Percentiles rank a stretch among this genome's conserved stretches.
Evolutionary conservation across 2,113 vertebrate species (phyloP).

Genomic region (Mastomys coucha): DNA sequence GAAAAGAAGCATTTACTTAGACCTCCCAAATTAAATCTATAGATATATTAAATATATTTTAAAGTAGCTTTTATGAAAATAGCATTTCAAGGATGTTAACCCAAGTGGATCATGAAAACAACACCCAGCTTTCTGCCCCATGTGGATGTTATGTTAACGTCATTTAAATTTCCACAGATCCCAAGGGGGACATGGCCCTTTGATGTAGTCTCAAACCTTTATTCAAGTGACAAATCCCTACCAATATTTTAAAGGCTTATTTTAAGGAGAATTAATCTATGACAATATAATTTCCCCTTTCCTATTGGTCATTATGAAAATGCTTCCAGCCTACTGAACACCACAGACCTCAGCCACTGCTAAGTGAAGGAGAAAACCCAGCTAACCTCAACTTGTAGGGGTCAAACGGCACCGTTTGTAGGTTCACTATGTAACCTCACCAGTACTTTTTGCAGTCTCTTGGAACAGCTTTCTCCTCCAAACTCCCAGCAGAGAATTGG

Average conservation of each 20-base stretch:
- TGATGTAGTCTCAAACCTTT: constrained; percentile 72
- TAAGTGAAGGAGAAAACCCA: background rate
- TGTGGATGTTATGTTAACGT: constrained; percentile 9
- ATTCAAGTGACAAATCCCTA: constrained; percentile 73
- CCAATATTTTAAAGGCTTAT: constrained; percentile 67
- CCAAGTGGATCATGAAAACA: background rate
- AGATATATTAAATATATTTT: background rate
- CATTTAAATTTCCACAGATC: constrained; percentile 67
- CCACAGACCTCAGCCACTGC: background rate
- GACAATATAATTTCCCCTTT: constrained; percentile 69
- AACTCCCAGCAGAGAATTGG: constrained; percentile 8
- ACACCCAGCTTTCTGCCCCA: background rate
- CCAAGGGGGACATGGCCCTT: constrained; percentile 54
- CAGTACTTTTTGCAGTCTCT: background rate
- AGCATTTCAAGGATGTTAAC: background rate
- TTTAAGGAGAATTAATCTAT: constrained; percentile 67
- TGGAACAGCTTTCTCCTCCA: fast-evolving
- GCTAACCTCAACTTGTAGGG: background rate
- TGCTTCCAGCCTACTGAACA: background rate
- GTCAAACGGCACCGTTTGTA: background rate
- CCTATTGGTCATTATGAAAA: background rate
- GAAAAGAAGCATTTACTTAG: background rate
- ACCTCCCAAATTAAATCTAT: constrained; percentile 6
- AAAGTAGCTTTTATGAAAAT: background rate
- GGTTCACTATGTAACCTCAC: fast-evolving